Evolutionary conservation across 1,140 invertebrate species (phyloP), one percentile per base, ranked within the genome.

Genomic region (Halictus rubicundus): DNA sequence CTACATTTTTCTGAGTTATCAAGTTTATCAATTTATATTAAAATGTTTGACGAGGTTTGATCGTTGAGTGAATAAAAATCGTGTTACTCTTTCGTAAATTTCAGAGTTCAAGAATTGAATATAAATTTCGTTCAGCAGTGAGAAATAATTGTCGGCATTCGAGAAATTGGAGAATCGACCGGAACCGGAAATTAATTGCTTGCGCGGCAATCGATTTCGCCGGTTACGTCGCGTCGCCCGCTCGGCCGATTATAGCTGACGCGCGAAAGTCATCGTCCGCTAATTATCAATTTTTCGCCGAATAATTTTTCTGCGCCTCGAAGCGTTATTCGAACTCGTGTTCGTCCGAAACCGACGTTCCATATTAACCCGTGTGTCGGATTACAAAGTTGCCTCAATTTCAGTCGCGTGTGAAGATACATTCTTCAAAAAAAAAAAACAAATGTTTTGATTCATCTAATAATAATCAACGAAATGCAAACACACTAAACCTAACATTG

Each of bases 101-200:
- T n/a, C n/a, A n/a, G n/a, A n/a, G n/a, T n/a, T n/a, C n/a, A n/a
- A n/a, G n/a, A n/a, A n/a, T n/a, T n/a, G n/a, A n/a, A n/a, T n/a
- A n/a, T n/a, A n/a, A n/a, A n/a, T n/a, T n/a, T n/a, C n/a, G n/a
- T n/a, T n/a, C n/a, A n/a, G n/a, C n/a, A n/a, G 46, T 1, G 10
- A 3, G 46, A 49, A 52, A 32, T 57, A 57, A 21, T 60, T 54
- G 27, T 46, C 64, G 39, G 27, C 49, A 49, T 70, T 70, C 27
- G 64, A 69, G 74, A 77, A 77, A 72, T 12, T 60, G 68, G 68
- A 72, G 76, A 72, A 27, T 69, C 10, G 16, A n/a, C 25, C 68
- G 68, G 46, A 25, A 46, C 65, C 74, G 76, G 68, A 54, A 72
- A 78, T 64, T 64, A 78, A 72, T 78, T 64, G 76, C 76, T 72